Conservation (phyloP, 2,797 vertebrate genomes). For the Paramormyrops hopkinsi region DNA sequence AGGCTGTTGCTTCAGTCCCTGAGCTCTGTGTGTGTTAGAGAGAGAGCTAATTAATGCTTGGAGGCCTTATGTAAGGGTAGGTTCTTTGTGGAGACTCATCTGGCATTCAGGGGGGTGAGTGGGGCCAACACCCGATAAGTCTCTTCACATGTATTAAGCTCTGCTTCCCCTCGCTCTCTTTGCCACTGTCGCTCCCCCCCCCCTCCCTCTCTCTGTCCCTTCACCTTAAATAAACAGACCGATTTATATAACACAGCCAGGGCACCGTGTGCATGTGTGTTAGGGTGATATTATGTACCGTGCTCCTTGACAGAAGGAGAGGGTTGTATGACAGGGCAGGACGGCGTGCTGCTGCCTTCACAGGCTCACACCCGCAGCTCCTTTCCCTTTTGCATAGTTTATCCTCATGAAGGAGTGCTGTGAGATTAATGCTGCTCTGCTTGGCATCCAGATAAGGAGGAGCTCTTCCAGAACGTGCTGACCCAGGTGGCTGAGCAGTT, state of each 20-base stretch:
- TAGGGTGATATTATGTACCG: background rate
- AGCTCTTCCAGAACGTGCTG: conserved; percentile 80
- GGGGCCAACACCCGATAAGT: background rate
- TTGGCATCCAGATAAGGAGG: conserved; percentile 78
- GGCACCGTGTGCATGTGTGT: conserved; percentile 17
- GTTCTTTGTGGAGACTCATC: background rate
- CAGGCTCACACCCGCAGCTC: background rate
- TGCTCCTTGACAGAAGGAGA: background rate
- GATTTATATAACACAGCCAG: background rate
- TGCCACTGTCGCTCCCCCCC: background rate
- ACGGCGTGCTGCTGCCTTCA: background rate
- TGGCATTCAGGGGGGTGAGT: background rate
- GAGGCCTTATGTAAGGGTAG: background rate
- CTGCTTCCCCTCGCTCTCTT: background rate
- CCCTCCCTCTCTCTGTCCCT: background rate
- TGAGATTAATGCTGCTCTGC: background rate
- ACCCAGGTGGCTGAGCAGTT: conserved; percentile 82
- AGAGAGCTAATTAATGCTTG: background rate
- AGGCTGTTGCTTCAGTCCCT: background rate
- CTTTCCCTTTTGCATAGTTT: background rate
- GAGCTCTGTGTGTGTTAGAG: background rate
- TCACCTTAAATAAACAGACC: background rate
- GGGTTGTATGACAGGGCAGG: background rate
- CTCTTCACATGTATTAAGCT: background rate
- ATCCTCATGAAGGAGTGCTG: background rate